Percentiles rank a stretch among this genome's conserved stretches.
phyloP scores from a whole-genome alignment of 2,113 vertebrate genomes.

The Pongo abelii region DNA sequence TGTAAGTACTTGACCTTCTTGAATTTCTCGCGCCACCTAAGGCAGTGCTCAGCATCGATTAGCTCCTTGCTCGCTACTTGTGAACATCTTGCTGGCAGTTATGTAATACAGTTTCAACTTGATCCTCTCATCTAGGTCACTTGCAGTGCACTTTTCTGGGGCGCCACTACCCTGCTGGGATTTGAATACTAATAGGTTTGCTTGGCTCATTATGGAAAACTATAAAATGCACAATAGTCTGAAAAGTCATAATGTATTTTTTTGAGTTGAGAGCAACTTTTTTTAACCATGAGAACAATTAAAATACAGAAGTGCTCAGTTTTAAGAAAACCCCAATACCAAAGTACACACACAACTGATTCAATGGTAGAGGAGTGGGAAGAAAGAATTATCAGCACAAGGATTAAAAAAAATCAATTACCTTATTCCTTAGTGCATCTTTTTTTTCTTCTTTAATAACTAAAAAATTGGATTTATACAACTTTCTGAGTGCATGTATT shows the following conservation, averaged over 20 bases:
- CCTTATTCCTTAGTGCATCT: neutral
- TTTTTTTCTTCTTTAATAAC: neutral
- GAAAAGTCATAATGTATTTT: neutral
- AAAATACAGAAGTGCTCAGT: neutral
- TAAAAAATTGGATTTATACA: neutral
- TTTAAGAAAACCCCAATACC: neutral
- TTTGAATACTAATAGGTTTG: constrained; percentile 45
- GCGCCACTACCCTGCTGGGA: constrained; percentile 24
- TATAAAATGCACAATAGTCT: neutral
- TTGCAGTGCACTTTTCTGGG: constrained; percentile 59
- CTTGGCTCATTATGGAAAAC: constrained; percentile 57
- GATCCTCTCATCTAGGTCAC: constrained; percentile 50
- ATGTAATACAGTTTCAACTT: neutral
- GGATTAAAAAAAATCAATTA: neutral
- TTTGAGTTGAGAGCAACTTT: neutral
- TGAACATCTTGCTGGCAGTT: neutral
- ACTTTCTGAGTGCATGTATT: neutral
- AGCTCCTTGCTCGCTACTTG: neutral
- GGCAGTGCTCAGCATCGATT: neutral
- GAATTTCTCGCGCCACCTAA: neutral
- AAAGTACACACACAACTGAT: neutral
- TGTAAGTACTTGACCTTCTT: neutral
- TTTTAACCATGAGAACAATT: constrained; percentile 19
- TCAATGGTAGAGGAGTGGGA: neutral
- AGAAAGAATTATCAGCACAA: neutral